A percentile compares a stretch with the other conserved stretches of the same genome.
Evolutionary conservation across 35 echinoderm and acorn worm genomes (phyloP).

Genomic region (Hemicentrotus pulcherrimus): DNA sequence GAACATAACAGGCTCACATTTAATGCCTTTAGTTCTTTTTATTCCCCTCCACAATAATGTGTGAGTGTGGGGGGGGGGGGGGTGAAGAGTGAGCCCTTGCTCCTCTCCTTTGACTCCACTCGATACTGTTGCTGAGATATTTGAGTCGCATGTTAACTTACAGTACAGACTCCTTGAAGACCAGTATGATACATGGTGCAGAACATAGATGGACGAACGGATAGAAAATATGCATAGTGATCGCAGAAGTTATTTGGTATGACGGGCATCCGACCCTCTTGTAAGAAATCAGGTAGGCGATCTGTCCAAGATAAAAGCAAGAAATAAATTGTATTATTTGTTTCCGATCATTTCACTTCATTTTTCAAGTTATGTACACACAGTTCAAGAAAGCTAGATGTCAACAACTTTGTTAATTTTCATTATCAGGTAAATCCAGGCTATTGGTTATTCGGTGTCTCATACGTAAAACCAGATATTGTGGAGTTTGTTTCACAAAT

Average conservation of each 20-base stretch:
- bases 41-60: too few relatives aligned
- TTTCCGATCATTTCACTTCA: background rate
- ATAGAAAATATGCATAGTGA: background rate
- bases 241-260: background rate
- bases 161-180: background rate
- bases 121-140: too few relatives aligned
- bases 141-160: background rate
- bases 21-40: too few relatives aligned
- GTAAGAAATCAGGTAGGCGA: background rate
- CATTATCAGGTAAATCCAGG: background rate
- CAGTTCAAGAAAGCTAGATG: background rate
- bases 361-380: background rate
- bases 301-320: background rate
- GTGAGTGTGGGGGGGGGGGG: too few relatives aligned
- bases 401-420: background rate
- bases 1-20: too few relatives aligned
- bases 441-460: background rate
- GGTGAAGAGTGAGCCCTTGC: too few relatives aligned
- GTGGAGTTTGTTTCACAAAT: too few relatives aligned
- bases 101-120: too few relatives aligned
- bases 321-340: background rate
- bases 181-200: slow-evolving; percentile 2
- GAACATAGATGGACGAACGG: background rate
- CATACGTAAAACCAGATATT: too few relatives aligned
- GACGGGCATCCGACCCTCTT: background rate